Conservation (phyloP, 2,797 vertebrate genomes). For the Aeoliscus strigatus region DNA sequence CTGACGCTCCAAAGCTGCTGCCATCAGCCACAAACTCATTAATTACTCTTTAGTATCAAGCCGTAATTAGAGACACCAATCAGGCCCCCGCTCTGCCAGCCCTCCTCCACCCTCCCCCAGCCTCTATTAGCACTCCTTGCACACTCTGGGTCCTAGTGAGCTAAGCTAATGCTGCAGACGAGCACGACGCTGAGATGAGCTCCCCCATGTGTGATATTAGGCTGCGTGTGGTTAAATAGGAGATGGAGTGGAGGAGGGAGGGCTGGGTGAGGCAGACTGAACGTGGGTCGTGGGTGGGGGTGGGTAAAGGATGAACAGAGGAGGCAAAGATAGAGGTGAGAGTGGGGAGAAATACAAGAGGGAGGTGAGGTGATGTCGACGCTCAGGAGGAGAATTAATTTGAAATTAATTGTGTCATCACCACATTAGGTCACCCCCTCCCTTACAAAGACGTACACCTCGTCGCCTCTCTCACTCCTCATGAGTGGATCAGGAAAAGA, state of each 20-base stretch:
- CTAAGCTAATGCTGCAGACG: conserved; percentile 46
- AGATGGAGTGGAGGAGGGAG: conserved; percentile 3
- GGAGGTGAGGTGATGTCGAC: conserved; percentile 45
- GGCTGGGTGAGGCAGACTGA: conserved; percentile 12
- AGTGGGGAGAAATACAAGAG: conserved; percentile 33
- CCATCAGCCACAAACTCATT: conserved; percentile 74
- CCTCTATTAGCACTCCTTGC: conserved; percentile 58
- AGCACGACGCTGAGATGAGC: conserved; percentile 40
- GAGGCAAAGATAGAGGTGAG: conserved; percentile 30
- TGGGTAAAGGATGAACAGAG: conserved; percentile 34
- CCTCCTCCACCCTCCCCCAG: conserved; percentile 17
- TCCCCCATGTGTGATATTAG: conserved; percentile 65
- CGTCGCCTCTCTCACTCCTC: conserved; percentile 34
- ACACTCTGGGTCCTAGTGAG: conserved; percentile 40
- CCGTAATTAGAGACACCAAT: conserved; percentile 78
- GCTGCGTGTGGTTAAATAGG: conserved; percentile 41
- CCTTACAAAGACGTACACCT: conserved; percentile 14
- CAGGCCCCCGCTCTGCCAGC: conserved; percentile 48
- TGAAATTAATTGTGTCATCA: conserved; percentile 71
- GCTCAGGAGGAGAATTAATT: conserved; percentile 64
- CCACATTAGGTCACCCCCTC: conserved; percentile 37
- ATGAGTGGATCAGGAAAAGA: conserved; percentile 51
- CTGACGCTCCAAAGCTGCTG: conserved; percentile 67
- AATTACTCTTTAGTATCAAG: conserved; percentile 80
- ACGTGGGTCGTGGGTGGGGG: conserved; percentile 35